Evolutionary conservation across 2,888 invertebrate genomes (phyloP).

Genomic region (Drosophila setosimentum): DNA sequence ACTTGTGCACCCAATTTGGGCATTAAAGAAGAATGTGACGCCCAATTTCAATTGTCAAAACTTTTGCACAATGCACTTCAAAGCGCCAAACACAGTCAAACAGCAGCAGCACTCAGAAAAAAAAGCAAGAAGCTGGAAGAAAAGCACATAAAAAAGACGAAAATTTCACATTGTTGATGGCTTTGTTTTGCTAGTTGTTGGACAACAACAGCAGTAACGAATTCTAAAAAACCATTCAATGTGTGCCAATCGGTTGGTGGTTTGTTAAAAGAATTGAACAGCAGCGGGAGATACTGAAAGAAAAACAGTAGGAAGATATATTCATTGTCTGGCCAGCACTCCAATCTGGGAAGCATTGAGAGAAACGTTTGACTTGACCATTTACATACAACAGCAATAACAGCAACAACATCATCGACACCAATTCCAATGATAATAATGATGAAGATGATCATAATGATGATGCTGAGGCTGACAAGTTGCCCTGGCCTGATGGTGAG

Average conservation of each 20-base stretch:
- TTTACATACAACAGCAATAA: slow-evolving; percentile 52
- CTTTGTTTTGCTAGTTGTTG: slow-evolving; percentile 44
- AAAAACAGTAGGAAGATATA: slow-evolving; percentile 60
- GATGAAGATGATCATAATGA: slow-evolving; percentile 10
- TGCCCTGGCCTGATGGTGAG: slow-evolving; percentile 1
- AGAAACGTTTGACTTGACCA: slow-evolving; percentile 65
- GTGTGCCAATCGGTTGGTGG: slow-evolving; percentile 50
- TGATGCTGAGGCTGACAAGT: slow-evolving; percentile 51
- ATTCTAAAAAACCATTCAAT: slow-evolving; percentile 54
- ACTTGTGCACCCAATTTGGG: slow-evolving; percentile 39
- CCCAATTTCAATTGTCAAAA: slow-evolving; percentile 59
- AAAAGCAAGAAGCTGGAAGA: slow-evolving; percentile 5
- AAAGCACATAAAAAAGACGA: slow-evolving; percentile 13
- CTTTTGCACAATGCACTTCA: slow-evolving; percentile 69
- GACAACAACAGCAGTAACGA: slow-evolving; percentile 39
- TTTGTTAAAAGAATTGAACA: slow-evolving; percentile 51
- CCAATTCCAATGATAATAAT: slow-evolving; percentile 56
- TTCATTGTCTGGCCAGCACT: slow-evolving; percentile 55
- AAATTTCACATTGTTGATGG: slow-evolving; percentile 56
- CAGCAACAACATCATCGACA: slow-evolving; percentile 47
- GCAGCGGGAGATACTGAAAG: slow-evolving; percentile 53
- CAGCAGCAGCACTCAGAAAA: slow-evolving; percentile 13
- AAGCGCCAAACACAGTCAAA: slow-evolving; percentile 13
- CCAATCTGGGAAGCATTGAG: slow-evolving; percentile 45
- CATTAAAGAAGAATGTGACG: slow-evolving; percentile 38